Evolutionary conservation across 2,888 invertebrate species (phyloP), one percentile per base, ranked within the genome.

Genomic region (Coremacera marginata): DNA sequence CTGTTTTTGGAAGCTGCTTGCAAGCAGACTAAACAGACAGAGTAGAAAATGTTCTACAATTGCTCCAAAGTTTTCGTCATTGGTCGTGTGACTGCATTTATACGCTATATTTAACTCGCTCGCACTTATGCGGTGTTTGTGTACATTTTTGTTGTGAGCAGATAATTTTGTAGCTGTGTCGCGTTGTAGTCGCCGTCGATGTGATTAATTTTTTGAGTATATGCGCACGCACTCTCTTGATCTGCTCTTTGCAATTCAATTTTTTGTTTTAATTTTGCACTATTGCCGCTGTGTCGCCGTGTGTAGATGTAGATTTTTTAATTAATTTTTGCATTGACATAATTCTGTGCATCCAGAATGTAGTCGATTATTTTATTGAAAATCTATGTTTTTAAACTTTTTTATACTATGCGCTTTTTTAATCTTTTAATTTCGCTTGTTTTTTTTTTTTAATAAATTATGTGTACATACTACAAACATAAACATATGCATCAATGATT

Each of bases 21-120:
- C 72, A 49, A 62, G 74, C 76, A 73, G 74, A 80, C 80, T 80
- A 34, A 80, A 78, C 65, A 27, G 22, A 31, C 70, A n/a, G 62
- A 51, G 52, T 55, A 27, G 67, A 71, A 77, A 74, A 74, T 62
- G 49, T 76, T 71, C 62, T 70, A 62, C 62, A 62, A 51, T 70
- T 60, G 51, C 68, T 75, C 55, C 19, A 22, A 68, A 68, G 34
- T 63, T 65, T 11, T 57, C 71, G 19, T 27, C 37, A 1, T 55
- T 25, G 60, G 25, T 60, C 3, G 5, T 22, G 14, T 31, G 27
- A 25, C 19, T 55, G 5, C 52, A 52, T 2, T 37, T 65, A 25
- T 16, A 31, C 31, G 3, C 63, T 8, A 7, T 51, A 19, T 51
- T 9, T 25, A 27, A 16, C 16, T 51, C 67, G 22, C 11, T 67